Conservation (phyloP, 2,797 vertebrate genomes). For the Hemitrygon akajei region DNA sequence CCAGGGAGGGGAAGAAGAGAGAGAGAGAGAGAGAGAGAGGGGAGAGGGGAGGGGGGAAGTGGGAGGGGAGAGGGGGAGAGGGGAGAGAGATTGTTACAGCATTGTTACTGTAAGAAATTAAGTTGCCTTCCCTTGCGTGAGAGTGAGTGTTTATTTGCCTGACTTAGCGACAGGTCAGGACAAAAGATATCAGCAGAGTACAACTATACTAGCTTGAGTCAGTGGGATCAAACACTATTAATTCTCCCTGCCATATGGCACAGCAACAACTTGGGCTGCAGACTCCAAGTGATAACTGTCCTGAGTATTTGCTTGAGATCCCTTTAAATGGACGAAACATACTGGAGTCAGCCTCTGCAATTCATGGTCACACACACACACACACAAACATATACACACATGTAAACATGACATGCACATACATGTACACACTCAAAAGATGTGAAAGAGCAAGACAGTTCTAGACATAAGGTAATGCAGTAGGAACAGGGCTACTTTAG, state of each 20-base stretch:
- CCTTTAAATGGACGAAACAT: constrained; percentile 50
- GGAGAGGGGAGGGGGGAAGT: too few species aligned
- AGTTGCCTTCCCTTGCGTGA: constrained; percentile 39
- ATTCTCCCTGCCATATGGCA: constrained; percentile 49
- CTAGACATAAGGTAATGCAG: constrained; percentile 51
- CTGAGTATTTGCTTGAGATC: constrained; percentile 52
- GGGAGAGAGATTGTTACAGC: neutral
- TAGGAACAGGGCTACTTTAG: constrained; percentile 43
- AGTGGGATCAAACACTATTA: constrained; percentile 48
- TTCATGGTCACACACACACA: constrained; percentile 43
- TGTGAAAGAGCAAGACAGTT: constrained; percentile 44
- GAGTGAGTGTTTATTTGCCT: constrained; percentile 17
- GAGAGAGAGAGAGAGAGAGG: too few species aligned
- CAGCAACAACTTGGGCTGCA: constrained; percentile 49
- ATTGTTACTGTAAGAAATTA: constrained; percentile 36
- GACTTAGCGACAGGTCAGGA: neutral
- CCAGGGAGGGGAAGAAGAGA: too few species aligned
- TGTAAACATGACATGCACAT: too few species aligned
- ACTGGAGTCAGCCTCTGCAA: constrained; percentile 55
- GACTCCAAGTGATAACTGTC: constrained; percentile 49
- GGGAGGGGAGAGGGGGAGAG: too few species aligned
- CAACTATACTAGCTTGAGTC: constrained; percentile 44
- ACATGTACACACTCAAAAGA: neutral
- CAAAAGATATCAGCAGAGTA: constrained; percentile 33
- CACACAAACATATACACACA: neutral